Evolutionary conservation across 1,140 invertebrate genomes (phyloP).

Genomic region (Spodoptera frugiperda): DNA sequence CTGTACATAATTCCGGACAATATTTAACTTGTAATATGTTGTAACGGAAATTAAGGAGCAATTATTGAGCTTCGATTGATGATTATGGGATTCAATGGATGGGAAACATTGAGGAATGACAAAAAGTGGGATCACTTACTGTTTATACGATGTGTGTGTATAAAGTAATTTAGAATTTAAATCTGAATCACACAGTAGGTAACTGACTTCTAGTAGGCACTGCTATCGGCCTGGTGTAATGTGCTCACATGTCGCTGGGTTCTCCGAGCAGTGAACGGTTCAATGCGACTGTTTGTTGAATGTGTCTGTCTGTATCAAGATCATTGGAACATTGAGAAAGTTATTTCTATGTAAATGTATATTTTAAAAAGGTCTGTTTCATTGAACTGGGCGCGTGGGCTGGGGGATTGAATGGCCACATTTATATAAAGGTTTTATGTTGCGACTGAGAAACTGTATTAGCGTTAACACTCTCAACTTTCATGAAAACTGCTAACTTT

Average conservation of each 20-base stretch:
- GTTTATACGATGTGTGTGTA: no score
- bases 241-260: no score
- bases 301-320: conserved; percentile 12
- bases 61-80: not conserved
- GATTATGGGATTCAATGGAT: not conserved
- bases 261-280: not conserved
- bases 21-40: conserved; percentile 12
- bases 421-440: conserved; percentile 28
- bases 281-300: not conserved
- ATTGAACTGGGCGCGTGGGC: conserved; percentile 14
- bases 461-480: not conserved
- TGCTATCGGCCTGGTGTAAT: no score
- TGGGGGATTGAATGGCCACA: not conserved
- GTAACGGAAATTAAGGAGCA: not conserved
- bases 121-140: no score
- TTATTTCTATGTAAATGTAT: conserved; percentile 40
- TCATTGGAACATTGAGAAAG: conserved; percentile 16
- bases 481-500: not conserved
- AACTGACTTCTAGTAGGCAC: no score
- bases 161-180: no score
- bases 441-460: conserved; percentile 5
- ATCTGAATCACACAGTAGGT: no score
- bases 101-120: no score
- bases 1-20: conserved; percentile 19
- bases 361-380: conserved; percentile 31